phyloP scores from a whole-genome alignment of 2,113 vertebrate genomes.

The Zosterops pallidus region DNA sequence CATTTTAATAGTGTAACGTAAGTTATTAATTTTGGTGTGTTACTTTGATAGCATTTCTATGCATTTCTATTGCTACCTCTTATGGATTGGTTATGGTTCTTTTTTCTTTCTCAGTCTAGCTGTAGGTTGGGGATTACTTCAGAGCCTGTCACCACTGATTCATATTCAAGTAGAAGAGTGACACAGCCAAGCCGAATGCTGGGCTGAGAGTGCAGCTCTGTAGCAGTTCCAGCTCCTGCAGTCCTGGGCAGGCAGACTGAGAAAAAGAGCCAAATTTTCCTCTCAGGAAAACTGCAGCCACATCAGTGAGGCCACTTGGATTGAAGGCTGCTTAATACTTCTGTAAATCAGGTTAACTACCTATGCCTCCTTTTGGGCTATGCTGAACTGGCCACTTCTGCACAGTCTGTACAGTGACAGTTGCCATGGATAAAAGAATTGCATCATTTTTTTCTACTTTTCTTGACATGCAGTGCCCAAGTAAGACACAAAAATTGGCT shows the following conservation, averaged over 20 bases:
- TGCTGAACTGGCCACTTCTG: neutral
- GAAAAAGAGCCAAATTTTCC: neutral
- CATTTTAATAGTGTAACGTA: slow-evolving; percentile 18
- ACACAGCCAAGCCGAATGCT: neutral
- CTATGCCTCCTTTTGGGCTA: neutral
- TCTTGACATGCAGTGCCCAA: neutral
- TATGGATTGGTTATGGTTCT: neutral
- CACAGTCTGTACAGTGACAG: neutral
- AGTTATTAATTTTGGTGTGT: slow-evolving; percentile 15
- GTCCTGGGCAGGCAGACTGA: neutral
- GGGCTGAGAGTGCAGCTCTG: neutral
- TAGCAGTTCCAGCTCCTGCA: neutral
- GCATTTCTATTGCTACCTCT: neutral
- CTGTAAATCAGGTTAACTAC: neutral
- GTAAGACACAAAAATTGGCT: neutral
- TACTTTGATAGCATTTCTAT: neutral
- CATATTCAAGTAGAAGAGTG: neutral
- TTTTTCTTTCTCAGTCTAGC: neutral
- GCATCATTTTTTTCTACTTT: neutral
- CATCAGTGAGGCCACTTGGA: neutral
- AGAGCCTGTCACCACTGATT: neutral
- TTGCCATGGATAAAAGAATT: neutral
- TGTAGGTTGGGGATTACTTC: neutral
- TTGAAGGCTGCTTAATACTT: neutral
- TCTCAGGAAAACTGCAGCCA: neutral